Percentiles rank a stretch among this genome's conserved stretches.
These are phyloP conservation scores for Penaeus indicus DNA, from an alignment of 1,140 invertebrate genomes.

Conservation along the genomic window DNA sequence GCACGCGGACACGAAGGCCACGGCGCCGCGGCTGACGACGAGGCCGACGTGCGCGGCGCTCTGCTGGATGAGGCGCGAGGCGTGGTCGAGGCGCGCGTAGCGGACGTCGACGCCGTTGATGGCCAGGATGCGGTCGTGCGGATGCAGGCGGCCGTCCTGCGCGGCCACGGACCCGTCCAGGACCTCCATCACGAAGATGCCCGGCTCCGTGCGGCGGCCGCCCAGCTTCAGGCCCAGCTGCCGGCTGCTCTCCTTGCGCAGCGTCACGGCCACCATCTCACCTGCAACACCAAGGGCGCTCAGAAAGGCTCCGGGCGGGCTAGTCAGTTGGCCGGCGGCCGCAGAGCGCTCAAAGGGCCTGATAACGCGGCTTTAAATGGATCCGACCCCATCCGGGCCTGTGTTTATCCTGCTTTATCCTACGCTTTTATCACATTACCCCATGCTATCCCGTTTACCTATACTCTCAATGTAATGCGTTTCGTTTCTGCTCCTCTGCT, in stretches of 20 bases:
- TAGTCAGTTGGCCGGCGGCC: background rate
- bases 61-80: slow-evolving; percentile 73
- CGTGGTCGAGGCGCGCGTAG: slow-evolving; percentile 71
- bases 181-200: slow-evolving; percentile 73
- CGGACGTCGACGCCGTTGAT: slow-evolving; percentile 73
- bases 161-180: slow-evolving; percentile 73
- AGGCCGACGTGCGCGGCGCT: slow-evolving; percentile 57
- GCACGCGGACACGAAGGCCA: slow-evolving; percentile 31
- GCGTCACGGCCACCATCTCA: slow-evolving; percentile 69
- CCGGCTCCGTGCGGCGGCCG: slow-evolving; percentile 71
- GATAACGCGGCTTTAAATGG: no score
- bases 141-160: slow-evolving; percentile 74
- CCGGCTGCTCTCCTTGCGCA: slow-evolving; percentile 71
- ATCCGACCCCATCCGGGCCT: no score
- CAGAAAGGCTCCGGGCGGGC: background rate
- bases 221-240: slow-evolving; percentile 72
- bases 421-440: no score
- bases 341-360: slow-evolving; percentile 8
- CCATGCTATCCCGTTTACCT: no score
- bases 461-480: no score
- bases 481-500: no score
- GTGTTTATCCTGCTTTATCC: no score
- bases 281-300: slow-evolving; percentile 19
- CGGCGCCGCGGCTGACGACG: slow-evolving; percentile 46
- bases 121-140: slow-evolving; percentile 77